Conservation (phyloP, 1,140 invertebrate genomes). For the Micrasema longulum region DNA sequence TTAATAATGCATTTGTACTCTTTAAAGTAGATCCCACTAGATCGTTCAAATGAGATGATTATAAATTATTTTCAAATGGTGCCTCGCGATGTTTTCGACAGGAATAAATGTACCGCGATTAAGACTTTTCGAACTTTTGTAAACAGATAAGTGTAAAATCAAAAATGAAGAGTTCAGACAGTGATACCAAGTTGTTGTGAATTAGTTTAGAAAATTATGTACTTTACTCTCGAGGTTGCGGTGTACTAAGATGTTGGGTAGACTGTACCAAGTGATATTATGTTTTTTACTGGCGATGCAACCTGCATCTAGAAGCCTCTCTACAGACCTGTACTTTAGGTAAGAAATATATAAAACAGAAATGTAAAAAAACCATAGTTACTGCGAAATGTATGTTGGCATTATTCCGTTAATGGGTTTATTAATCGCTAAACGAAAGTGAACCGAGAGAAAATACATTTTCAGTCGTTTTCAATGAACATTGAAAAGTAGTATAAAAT, state of each 20-base stretch:
- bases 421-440: background rate
- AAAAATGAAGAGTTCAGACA: slow-evolving; percentile 30
- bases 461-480: background rate
- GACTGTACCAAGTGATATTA: slow-evolving; percentile 49
- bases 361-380: too few relatives aligned
- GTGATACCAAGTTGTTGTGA: background rate
- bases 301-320: slow-evolving; percentile 51
- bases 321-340: slow-evolving; percentile 52
- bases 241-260: slow-evolving; percentile 49
- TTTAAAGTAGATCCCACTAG: too few relatives aligned
- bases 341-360: slow-evolving; percentile 12
- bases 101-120: too few relatives aligned
- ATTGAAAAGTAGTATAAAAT: background rate
- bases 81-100: background rate
- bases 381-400: too few relatives aligned
- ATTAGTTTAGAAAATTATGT: slow-evolving; percentile 3
- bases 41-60: too few relatives aligned
- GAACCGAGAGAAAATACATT: background rate
- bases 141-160: slow-evolving; percentile 22
- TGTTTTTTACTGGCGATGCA: slow-evolving; percentile 53
- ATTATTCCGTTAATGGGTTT: background rate
- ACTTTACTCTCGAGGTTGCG: slow-evolving; percentile 13
- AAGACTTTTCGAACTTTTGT: slow-evolving; percentile 37
- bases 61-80: slow-evolving; percentile 1
- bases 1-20: too few relatives aligned